These are phyloP conservation scores for Pampus argenteus DNA, from an alignment of 2,797 vertebrate genomes.

Conservation along the genomic window DNA sequence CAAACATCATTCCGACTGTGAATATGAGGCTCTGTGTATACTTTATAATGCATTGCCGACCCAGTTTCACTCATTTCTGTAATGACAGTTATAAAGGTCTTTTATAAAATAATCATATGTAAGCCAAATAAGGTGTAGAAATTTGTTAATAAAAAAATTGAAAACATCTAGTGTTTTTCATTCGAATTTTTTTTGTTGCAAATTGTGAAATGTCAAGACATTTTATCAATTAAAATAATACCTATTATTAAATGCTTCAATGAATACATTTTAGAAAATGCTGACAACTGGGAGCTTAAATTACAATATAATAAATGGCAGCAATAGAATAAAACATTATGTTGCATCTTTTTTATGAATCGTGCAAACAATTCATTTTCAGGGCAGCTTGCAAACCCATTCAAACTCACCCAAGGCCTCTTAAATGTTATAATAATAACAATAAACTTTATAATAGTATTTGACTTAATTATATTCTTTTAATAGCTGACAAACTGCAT, in stretches of 20 bases:
- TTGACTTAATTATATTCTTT: background rate
- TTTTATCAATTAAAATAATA: background rate
- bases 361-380: conserved; percentile 15
- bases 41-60: background rate
- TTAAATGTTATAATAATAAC: background rate
- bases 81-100: background rate
- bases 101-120: background rate
- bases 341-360: conserved; percentile 1
- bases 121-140: background rate
- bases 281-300: background rate
- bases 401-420: background rate
- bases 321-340: conserved; percentile 1
- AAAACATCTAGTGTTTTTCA: background rate
- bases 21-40: background rate
- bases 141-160: background rate
- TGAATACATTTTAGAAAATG: background rate
- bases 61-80: background rate
- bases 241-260: background rate
- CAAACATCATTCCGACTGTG: conserved; percentile 16
- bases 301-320: background rate
- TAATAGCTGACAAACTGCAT: background rate
- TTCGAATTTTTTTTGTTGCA: background rate
- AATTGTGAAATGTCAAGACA: background rate
- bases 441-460: conserved; percentile 7
- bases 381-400: background rate